Percentiles rank a stretch among this genome's conserved stretches.
These are phyloP conservation scores for Amphibalanus amphitrite DNA, from an alignment of 1,140 invertebrate genomes.

Conservation along the genomic window DNA sequence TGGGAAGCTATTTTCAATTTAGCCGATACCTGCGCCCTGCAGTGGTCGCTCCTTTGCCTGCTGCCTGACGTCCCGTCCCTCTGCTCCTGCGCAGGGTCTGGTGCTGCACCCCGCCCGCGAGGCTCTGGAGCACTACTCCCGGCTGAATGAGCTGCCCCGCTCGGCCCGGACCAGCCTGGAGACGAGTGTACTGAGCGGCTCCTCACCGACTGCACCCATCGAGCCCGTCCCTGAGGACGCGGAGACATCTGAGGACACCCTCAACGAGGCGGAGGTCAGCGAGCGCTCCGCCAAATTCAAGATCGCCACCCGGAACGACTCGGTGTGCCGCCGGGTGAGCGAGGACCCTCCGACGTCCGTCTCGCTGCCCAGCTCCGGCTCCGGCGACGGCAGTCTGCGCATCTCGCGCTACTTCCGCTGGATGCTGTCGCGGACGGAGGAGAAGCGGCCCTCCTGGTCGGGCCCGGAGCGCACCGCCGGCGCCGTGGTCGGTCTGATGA, in stretches of 20 bases:
- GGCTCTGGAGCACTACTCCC: slow-evolving; percentile 43
- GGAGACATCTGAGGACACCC: slow-evolving; percentile 31
- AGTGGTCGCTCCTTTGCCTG: too few relatives aligned
- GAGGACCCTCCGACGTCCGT: background rate
- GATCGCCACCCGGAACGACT: slow-evolving; percentile 29
- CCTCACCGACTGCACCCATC: slow-evolving; percentile 10
- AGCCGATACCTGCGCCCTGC: too few relatives aligned
- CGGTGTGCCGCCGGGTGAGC: background rate
- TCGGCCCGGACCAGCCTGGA: slow-evolving; percentile 41
- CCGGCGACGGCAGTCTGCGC: background rate
- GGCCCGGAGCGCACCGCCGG: background rate
- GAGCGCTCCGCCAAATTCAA: slow-evolving; percentile 48
- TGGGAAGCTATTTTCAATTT: too few relatives aligned
- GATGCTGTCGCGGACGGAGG: background rate
- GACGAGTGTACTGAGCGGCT: slow-evolving; percentile 16
- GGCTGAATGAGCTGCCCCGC: slow-evolving; percentile 43
- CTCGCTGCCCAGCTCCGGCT: background rate
- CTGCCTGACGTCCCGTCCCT: background rate
- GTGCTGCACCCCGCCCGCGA: slow-evolving; percentile 40
- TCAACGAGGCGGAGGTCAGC: slow-evolving; percentile 54
- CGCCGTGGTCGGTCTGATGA: background rate
- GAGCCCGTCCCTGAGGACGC: slow-evolving; percentile 10
- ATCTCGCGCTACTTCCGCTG: background rate
- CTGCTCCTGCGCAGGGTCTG: slow-evolving; percentile 33
- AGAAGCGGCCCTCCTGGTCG: background rate